Evolutionary conservation across 2,113 vertebrate genomes (phyloP).

Genomic region (Carollia perspicillata): DNA sequence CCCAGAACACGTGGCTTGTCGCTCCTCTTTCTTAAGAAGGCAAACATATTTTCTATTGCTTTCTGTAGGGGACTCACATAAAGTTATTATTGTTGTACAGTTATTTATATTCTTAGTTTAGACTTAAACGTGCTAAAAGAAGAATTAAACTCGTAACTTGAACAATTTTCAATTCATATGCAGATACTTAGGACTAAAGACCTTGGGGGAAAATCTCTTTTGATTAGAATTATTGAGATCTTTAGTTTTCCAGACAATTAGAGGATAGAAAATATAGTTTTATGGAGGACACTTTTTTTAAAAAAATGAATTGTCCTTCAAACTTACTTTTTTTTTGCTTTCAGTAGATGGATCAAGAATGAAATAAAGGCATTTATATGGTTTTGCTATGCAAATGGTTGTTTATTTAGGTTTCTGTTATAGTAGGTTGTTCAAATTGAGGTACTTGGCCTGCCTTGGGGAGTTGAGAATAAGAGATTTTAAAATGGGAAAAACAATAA

Average conservation of each 20-base stretch:
- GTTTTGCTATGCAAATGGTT: neutral
- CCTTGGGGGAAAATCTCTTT: neutral
- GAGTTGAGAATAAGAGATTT: constrained; percentile 23
- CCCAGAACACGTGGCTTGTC: neutral
- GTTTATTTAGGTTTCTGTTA: neutral
- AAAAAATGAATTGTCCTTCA: neutral
- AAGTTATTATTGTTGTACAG: neutral
- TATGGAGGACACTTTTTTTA: neutral
- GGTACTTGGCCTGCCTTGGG: neutral
- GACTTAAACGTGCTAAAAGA: constrained; percentile 1
- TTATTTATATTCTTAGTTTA: constrained; percentile 11
- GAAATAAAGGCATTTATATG: neutral
- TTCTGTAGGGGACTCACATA: neutral
- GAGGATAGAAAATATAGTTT: constrained; percentile 11
- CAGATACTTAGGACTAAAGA: neutral
- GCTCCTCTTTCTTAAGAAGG: neutral
- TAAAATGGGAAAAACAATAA: neutral
- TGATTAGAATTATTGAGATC: neutral
- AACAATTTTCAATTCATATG: neutral
- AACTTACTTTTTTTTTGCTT: constrained; percentile 21
- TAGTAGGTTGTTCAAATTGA: constrained; percentile 6
- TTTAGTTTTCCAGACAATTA: neutral
- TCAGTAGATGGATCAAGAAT: neutral
- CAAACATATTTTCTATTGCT: neutral
- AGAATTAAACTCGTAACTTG: neutral